phyloP scores from a whole-genome alignment of 2,888 invertebrate genomes.

The Macrosiphum euphorbiae region DNA sequence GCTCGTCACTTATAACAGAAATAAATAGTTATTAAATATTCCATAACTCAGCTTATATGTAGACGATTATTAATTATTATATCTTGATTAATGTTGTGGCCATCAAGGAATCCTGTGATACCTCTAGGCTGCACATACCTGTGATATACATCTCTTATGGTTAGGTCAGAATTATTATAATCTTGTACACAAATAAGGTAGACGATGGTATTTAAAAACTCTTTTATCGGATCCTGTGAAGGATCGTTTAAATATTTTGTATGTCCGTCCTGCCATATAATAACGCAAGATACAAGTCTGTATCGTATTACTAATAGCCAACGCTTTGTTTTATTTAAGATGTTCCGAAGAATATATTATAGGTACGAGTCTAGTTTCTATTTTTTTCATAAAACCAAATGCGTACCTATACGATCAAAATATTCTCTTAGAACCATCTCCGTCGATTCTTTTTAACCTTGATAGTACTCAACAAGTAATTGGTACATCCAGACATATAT shows the following conservation, averaged over 20 bases:
- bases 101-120: neutral
- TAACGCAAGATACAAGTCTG: neutral
- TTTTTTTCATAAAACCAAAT: neutral
- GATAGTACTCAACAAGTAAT: neutral
- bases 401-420: neutral
- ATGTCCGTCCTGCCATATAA: neutral
- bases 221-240: conserved; percentile 23
- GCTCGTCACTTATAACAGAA: neutral
- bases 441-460: neutral
- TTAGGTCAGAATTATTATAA: neutral
- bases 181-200: neutral
- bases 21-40: neutral
- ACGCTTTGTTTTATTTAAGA: neutral
- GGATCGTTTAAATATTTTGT: conserved; percentile 16
- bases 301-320: neutral
- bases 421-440: neutral
- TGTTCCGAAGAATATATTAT: neutral
- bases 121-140: conserved; percentile 9
- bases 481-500: too few species aligned
- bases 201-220: neutral
- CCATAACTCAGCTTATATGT: neutral
- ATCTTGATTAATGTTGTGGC: conserved; percentile 22
- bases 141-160: neutral
- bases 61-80: conserved; percentile 24
- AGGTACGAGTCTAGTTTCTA: neutral